Base-by-base conservation (phyloP, 2,113 vertebrate species). In the Rana temporaria region DNA sequence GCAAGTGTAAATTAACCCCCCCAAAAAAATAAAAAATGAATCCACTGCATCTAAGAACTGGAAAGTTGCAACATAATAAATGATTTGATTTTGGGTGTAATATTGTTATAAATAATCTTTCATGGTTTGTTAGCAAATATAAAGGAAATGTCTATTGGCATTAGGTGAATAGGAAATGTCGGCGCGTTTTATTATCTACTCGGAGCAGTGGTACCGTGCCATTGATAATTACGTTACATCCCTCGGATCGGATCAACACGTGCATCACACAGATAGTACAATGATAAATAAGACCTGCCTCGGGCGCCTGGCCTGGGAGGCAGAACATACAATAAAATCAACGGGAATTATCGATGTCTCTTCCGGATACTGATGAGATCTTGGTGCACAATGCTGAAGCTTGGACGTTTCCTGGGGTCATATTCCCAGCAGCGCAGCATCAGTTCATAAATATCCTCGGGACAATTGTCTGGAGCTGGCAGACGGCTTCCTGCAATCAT, bases 391-490 rank as follows among this genome's bases (percentile, higher is more conserved):
- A 85, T 74, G 80, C 85, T 86, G 86, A 99, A 99, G 66, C 86
- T 91, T 2, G 97, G 96, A 16, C 98, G 91, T 32, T 93, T 92
- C 80, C 14, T 80, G 0, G 96, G 91, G 0, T 98, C 93, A 0
- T 97, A 95, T 85, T 95, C 92, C 98, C 98, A 99, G 91, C 98
- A 99, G 42, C 87, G 92, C 85, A 85, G 89, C 97, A 99, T 99
- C 68, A 99, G 91, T 60, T 84, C 87, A 86, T 95, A 96, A 66
- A 97, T 89, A 1, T 97, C 97, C 0, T 91, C 86, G 0, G 97
- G 97, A 76, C 97, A 99, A 75, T 87, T 87, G 0, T 90, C 90
- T 0, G 98, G 98, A 76, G 90, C 85, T 0, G 92, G 90, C 92
- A 99, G 93, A 2, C 96, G 95, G 78, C 94, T 87, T 0, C 97